phyloP scores from a whole-genome alignment of 2,888 invertebrate species.

The Troides helena region DNA sequence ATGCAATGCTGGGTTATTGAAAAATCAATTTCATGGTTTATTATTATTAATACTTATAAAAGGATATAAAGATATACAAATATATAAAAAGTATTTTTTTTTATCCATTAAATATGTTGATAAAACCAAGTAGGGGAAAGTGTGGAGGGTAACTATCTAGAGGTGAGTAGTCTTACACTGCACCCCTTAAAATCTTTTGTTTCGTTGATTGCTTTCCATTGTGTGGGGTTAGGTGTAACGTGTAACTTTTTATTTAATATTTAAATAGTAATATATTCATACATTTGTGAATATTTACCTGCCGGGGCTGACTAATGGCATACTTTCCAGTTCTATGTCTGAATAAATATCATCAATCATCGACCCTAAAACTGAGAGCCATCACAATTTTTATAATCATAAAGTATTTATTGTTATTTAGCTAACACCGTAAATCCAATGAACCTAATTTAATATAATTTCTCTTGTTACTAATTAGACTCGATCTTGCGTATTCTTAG shows the following conservation, averaged over 20 bases:
- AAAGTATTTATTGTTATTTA: too few relatives aligned
- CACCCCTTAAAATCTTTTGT: constrained; percentile 29
- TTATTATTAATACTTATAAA: too few relatives aligned
- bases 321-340: neutral
- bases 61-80: too few relatives aligned
- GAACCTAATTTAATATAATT: too few relatives aligned
- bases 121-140: constrained; percentile 4
- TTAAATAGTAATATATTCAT: neutral
- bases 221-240: neutral
- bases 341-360: neutral
- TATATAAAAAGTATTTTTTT: too few relatives aligned
- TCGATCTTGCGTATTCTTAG: too few relatives aligned
- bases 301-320: neutral
- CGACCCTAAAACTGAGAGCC: too few relatives aligned
- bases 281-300: neutral
- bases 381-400: too few relatives aligned
- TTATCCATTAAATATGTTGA: neutral
- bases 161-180: constrained; percentile 6
- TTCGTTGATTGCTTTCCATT: constrained; percentile 24
- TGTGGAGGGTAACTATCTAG: constrained; percentile 20
- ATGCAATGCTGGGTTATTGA: neutral
- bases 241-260: neutral
- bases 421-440: too few relatives aligned
- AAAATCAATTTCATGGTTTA: neutral
- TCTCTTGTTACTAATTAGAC: too few relatives aligned